phyloP scores from a whole-genome alignment of 2,888 invertebrate genomes.

The Drosophila mimetica region DNA sequence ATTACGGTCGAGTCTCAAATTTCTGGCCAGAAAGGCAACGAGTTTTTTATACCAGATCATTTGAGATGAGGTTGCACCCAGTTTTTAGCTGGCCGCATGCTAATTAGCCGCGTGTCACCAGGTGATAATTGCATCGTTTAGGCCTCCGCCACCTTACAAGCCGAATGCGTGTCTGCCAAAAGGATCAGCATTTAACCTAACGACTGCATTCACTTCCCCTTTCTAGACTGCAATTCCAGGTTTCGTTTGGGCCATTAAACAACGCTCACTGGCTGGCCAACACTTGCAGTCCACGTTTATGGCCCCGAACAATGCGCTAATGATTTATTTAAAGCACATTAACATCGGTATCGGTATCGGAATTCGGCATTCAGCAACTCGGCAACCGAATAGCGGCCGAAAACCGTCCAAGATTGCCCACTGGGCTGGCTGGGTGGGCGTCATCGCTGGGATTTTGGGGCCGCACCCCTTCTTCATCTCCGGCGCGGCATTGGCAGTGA shows the following conservation, averaged over 20 bases:
- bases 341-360: slow-evolving; percentile 31
- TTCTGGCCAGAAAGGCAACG: slow-evolving; percentile 46
- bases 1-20: slow-evolving; percentile 43
- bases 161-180: neutral
- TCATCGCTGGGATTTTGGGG: slow-evolving; percentile 34
- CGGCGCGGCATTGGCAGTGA: slow-evolving; percentile 73
- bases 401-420: slow-evolving; percentile 56
- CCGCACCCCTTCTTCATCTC: slow-evolving; percentile 5
- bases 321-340: slow-evolving; percentile 72
- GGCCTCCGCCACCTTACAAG: slow-evolving; percentile 15
- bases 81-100: slow-evolving; percentile 51
- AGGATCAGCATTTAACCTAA: too few relatives aligned
- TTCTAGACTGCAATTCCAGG: neutral
- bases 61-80: slow-evolving; percentile 60
- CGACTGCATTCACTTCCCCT: neutral
- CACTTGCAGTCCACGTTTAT: slow-evolving; percentile 25
- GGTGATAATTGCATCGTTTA: slow-evolving; percentile 29
- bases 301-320: slow-evolving; percentile 57
- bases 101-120: slow-evolving; percentile 73
- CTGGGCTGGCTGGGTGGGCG: slow-evolving; percentile 73
- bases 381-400: slow-evolving; percentile 15
- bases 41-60: slow-evolving; percentile 71
- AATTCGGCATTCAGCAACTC: slow-evolving; percentile 36
- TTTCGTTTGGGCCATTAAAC: neutral
- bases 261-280: neutral